Percentiles rank a stretch among this genome's conserved stretches.
Evolutionary conservation across 2,113 vertebrate genomes (phyloP).

Genomic region (Gavia stellata): DNA sequence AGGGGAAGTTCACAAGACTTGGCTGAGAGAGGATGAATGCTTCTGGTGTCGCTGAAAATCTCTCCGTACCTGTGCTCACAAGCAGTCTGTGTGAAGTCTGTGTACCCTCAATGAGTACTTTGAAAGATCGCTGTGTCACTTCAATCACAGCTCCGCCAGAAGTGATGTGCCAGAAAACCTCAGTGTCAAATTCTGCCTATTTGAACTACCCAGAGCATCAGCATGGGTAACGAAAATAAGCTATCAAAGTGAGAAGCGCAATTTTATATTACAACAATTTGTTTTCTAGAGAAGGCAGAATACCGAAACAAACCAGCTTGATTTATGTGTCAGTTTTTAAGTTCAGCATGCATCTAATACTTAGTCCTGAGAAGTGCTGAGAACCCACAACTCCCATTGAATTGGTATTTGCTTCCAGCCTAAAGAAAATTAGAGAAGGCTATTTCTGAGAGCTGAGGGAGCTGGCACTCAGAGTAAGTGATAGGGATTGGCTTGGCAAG

Average conservation of each 20-base stretch:
- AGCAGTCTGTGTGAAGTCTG: not conserved
- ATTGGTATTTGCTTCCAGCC: constrained; percentile 8
- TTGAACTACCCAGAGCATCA: not conserved
- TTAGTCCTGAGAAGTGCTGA: constrained; percentile 19
- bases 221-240: constrained; percentile 2
- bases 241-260: not conserved
- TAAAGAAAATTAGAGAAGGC: constrained; percentile 45
- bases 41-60: not conserved
- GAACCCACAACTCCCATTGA: not conserved
- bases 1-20: not conserved
- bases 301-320: not conserved
- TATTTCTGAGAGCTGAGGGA: constrained; percentile 35
- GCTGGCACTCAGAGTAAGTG: constrained; percentile 5
- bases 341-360: not conserved
- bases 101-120: not conserved
- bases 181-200: constrained; percentile 10
- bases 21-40: not conserved
- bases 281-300: not conserved
- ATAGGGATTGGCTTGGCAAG: constrained; percentile 41
- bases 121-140: not conserved
- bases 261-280: constrained; percentile 1
- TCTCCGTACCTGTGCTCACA: not conserved
- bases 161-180: constrained; percentile 12
- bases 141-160: not conserved
- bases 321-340: constrained; percentile 5